A percentile compares a stretch with the other conserved stretches of the same genome.
These are phyloP conservation scores for Cheilosia vernalis DNA, from an alignment of 2,888 invertebrate genomes.

Conservation along the genomic window DNA sequence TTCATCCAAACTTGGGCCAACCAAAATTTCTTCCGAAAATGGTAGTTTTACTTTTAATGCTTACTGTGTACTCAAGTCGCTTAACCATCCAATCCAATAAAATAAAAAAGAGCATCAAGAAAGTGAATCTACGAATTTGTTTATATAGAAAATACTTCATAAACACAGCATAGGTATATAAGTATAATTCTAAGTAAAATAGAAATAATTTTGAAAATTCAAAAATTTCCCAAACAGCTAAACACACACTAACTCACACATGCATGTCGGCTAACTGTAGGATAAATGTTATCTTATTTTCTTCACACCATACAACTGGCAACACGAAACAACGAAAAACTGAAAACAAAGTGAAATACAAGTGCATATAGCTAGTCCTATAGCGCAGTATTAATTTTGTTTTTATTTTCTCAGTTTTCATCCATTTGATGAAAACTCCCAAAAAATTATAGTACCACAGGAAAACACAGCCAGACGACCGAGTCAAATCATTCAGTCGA, in stretches of 20 bases:
- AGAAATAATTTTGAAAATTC: constrained; percentile 1
- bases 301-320: constrained; percentile 28
- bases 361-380: constrained; percentile 25
- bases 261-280: constrained; percentile 17
- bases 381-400: constrained; percentile 26
- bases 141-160: constrained; percentile 11
- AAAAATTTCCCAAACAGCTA: constrained; percentile 10
- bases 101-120: constrained; percentile 17
- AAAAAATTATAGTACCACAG: constrained; percentile 56
- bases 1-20: too few species aligned
- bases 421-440: constrained; percentile 68
- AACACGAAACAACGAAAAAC: constrained; percentile 50
- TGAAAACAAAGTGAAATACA: constrained; percentile 52
- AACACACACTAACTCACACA: constrained; percentile 16
- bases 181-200: constrained; percentile 1
- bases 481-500: constrained; percentile 72
- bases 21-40: background rate
- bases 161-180: background rate
- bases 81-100: constrained; percentile 25
- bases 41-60: constrained; percentile 2
- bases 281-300: constrained; percentile 49
- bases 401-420: constrained; percentile 28
- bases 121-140: background rate
- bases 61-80: constrained; percentile 1
- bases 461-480: constrained; percentile 64